Conservation (phyloP, 2,888 invertebrate species). For the Aleiodes alternator region DNA sequence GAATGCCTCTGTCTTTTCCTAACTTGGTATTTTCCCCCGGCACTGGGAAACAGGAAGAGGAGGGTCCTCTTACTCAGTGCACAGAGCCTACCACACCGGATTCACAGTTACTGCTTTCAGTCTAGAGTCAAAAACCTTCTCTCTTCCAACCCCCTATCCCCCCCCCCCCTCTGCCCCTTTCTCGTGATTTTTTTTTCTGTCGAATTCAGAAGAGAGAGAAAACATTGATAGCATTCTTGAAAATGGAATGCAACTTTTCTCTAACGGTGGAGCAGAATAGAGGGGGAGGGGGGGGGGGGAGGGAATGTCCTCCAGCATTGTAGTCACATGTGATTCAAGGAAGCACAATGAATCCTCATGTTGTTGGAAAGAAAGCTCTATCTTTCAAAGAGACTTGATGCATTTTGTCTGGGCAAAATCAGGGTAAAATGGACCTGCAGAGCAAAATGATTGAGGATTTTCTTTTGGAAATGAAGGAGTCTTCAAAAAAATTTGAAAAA, state of each 20-base stretch:
- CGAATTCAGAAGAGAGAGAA: not conserved
- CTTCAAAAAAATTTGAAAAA: too few species aligned
- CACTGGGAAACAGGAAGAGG: slow-evolving; percentile 63
- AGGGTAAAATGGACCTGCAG: too few species aligned
- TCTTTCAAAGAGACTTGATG: not conserved
- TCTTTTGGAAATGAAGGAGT: not conserved
- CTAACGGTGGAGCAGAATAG: not conserved
- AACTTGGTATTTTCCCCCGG: not conserved
- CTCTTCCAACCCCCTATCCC: not conserved
- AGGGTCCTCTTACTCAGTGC: slow-evolving; percentile 43
- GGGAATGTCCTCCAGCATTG: slow-evolving; percentile 1
- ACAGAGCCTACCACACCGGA: slow-evolving; percentile 64
- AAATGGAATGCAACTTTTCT: slow-evolving; percentile 12
- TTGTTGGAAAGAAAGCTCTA: not conserved
- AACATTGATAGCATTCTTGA: slow-evolving; percentile 1
- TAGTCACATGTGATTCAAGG: slow-evolving; percentile 16
- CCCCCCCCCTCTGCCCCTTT: slow-evolving; percentile 9
- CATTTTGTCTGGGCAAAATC: too few species aligned
- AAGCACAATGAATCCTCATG: slow-evolving; percentile 21
- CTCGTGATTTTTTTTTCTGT: not conserved
- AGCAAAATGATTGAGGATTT: not conserved
- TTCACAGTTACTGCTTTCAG: slow-evolving; percentile 66
- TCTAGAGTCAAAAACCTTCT: slow-evolving; percentile 58
- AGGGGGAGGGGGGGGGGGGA: not conserved
- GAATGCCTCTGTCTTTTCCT: not conserved